Evolutionary conservation across 37 sponge, comb jelly and placozoan genomes (phyloP), one percentile per base, ranked within the genome.

Genomic region (Cliona cf. orientalis): DNA sequence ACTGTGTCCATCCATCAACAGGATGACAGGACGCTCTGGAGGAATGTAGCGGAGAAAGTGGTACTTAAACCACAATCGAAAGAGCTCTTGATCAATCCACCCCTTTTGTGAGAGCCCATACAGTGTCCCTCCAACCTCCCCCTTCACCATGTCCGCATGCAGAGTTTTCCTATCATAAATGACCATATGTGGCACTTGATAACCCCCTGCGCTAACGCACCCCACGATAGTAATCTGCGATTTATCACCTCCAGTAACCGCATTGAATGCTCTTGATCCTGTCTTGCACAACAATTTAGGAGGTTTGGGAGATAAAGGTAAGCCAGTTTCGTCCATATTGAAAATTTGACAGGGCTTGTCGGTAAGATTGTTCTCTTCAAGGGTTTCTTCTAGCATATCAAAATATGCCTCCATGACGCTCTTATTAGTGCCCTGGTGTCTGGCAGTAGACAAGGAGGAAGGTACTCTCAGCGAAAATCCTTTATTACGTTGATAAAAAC

Each of bases 1-100:
- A 2, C 86, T 80, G 61, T 92, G 93, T 0, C 93, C 93, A 80
- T 92, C 89, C 69, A 92, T 23, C 5, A 91, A 40, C 32, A 92
- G 58, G 0, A 92, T 64, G 5, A 92, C 58, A 0, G 93, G 87
- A 0, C 84, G 32, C n/a, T n/a, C n/a, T n/a, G n/a, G n/a, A n/a
- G 53, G 84, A 76, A 71, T 82, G 28, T 17, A 21, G 46, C 0
- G 9, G 2, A 87, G 26, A 33, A 87, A 87, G 42, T 87, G 91
- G 5, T 68, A 0, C 0, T n/a, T n/a, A n/a, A 91, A 91, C 92
- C 92, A 91, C 0, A n/a, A 0, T 28, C 74, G 42, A 72, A 90
- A 84, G 0, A 84, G n/a, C 45, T 80, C 74, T 0, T 26, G 28
- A 40, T 84, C 29, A 38, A 84, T 84, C 91, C 91, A 90, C 0